Conservation (phyloP, 2,888 invertebrate species). For the Rhimphoctona megacephalus region DNA sequence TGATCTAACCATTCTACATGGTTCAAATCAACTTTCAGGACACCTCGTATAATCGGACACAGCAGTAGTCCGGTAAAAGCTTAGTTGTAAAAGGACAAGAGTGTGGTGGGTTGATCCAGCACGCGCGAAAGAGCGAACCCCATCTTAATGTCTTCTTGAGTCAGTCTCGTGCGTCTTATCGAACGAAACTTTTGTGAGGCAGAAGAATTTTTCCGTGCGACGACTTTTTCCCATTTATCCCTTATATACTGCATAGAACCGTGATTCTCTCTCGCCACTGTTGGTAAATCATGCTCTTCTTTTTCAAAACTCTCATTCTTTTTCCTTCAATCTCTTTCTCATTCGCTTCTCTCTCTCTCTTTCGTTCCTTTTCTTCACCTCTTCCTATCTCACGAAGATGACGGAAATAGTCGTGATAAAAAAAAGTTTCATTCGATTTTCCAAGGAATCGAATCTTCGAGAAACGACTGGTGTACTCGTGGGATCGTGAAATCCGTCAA, state of each 20-base stretch:
- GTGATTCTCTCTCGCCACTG: constrained; percentile 8
- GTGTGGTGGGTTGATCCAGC: background rate
- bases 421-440: constrained; percentile 45
- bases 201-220: constrained; percentile 39
- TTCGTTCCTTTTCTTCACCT: background rate
- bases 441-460: constrained; percentile 37
- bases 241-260: background rate
- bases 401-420: constrained; percentile 26
- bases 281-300: constrained; percentile 36
- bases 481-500: constrained; percentile 40
- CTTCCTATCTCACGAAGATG: constrained; percentile 24
- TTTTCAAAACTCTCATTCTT: background rate
- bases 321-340: constrained; percentile 19
- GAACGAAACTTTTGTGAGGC: constrained; percentile 48
- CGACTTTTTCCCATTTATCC: constrained; percentile 4
- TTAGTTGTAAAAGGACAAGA: constrained; percentile 1
- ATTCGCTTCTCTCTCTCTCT: background rate
- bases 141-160: constrained; percentile 53
- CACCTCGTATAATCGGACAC: background rate
- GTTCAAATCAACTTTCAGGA: background rate
- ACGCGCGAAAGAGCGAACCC: constrained; percentile 22
- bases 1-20: background rate
- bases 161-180: constrained; percentile 51
- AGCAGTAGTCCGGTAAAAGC: constrained; percentile 20
- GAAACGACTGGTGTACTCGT: constrained; percentile 32